Evolutionary conservation across 2,113 vertebrate species (phyloP), one percentile per base, ranked within the genome.

Genomic region (Nicator chloris): DNA sequence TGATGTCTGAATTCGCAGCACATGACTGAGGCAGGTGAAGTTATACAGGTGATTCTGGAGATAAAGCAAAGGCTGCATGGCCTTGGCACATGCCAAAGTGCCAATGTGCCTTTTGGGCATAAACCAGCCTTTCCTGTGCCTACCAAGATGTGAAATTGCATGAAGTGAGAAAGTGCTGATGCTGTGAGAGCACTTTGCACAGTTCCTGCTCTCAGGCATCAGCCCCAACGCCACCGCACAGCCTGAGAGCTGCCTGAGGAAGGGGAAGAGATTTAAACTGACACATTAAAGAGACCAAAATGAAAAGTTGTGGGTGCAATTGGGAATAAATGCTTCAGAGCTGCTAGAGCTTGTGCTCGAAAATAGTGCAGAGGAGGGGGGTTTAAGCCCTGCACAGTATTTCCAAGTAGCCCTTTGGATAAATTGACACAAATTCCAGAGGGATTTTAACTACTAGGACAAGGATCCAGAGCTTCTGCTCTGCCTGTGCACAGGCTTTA

Each of bases 361-460:
- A 92, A 92, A 75, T 71, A 93, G 86, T 31, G 0, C 2, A 6
- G 31, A 42, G 17, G 45, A 64, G 66, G 23, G 50, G 66, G 37
- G 27, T 76, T 94, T 90, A 85, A 91, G 76, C 71, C 91, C 81
- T 72, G 19, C 61, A 70, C 63, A 26, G 54, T 70, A 44, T 87
- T 95, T 95, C 61, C 54, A 92, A 95, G 68, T 44, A 42, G 60
- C 40, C 90, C 63, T 87, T 77, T 77, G 78, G 78, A 76, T 95
- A 96, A 83, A 86, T 37, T 49, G 77, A 81, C 69, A 86, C 30
- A 77, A 96, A 94, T 95, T 96, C 95, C 88, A 71, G 40, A 73
- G 56, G 76, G 85, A 86, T 94, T 94, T 94, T 86, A 90, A 64
- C 69, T 78, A 33, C 26, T 78, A 63, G 68, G 79, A 73, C 7